Evolutionary conservation across 2,888 invertebrate genomes (phyloP).

Genomic region (Apocheima hispidaria): DNA sequence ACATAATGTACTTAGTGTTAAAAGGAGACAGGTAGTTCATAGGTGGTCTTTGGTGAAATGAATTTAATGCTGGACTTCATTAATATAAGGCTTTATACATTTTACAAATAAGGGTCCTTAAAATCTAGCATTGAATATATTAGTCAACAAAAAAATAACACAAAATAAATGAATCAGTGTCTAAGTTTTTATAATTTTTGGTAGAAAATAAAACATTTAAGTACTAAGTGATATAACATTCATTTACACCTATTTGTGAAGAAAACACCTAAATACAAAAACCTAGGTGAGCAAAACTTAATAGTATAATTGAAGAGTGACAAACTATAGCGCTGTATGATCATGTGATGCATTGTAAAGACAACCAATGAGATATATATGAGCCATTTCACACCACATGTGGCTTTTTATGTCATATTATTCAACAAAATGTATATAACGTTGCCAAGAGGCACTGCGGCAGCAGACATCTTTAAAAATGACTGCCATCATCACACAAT

Average conservation of each 20-base stretch:
- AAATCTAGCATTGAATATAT: constrained; percentile 70
- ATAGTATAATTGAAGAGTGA: constrained; percentile 33
- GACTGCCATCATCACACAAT: constrained; percentile 46
- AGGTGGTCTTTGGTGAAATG: constrained; percentile 73
- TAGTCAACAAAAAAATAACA: constrained; percentile 72
- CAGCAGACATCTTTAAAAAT: not conserved
- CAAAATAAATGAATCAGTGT: constrained; percentile 62
- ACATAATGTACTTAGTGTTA: constrained; percentile 1
- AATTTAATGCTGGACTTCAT: constrained; percentile 47
- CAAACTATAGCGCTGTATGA: not conserved
- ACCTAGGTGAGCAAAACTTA: constrained; percentile 44
- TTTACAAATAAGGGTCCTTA: constrained; percentile 46
- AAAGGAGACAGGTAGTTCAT: constrained; percentile 1
- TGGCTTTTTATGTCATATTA: not conserved
- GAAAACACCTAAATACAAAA: constrained; percentile 55
- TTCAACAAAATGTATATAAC: not conserved
- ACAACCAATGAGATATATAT: not conserved
- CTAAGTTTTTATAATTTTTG: constrained; percentile 80
- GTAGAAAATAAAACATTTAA: constrained; percentile 75
- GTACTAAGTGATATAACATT: constrained; percentile 74
- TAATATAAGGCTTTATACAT: constrained; percentile 22
- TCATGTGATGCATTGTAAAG: not conserved
- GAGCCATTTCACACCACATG: not conserved
- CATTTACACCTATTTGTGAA: constrained; percentile 73
- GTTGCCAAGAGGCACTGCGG: not conserved